Evolutionary conservation across 2,113 vertebrate species (phyloP), one percentile per base, ranked within the genome.

Genomic region (Hippocampus barbouri): DNA sequence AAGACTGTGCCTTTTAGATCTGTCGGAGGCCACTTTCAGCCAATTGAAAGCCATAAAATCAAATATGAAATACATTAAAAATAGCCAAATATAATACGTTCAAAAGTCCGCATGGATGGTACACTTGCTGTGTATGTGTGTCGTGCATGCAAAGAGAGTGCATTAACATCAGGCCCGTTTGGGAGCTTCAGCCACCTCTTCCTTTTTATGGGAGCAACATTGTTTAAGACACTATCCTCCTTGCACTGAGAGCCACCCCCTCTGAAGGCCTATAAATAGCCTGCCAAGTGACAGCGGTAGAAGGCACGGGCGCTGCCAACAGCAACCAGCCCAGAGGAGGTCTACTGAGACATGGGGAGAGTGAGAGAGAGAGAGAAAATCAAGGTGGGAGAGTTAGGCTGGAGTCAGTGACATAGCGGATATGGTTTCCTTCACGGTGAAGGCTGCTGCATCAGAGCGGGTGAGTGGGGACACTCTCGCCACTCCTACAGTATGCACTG

Each of bases 221-320:
- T 89, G 90, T 91, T 90, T 89, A 89, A 90, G 88, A 89, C 87
- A 88, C 85, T 86, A 88, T 89, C 88, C 85, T 87, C 84, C 88
- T 90, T 85, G 85, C 87, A 87, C 84, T 88, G 83, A 86, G 86
- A 90, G 86, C 90, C 90, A 87, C 90, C 90, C 90, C 90, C 90
- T 91, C 90, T 84, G 86, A 90, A 85, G 84, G 75, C 85, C 89
- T 91, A 91, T 90, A 90, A 91, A 91, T 91, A 91, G 90, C 80
- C 83, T 82, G 87, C 86, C 89, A 91, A 91, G 89, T 91, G 90
- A 91, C 89, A 89, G 88, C 87, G 87, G 88, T 66, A 85, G 88
- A 89, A 91, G 90, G 87, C 83, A 89, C 85, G 85, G 88, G 85
- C 86, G 85, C 90, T 91, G 89, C 89, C 85, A 89, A 89, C 89